Evolutionary conservation across 2,888 invertebrate genomes (phyloP).

Genomic region (Chouioia cunea): DNA sequence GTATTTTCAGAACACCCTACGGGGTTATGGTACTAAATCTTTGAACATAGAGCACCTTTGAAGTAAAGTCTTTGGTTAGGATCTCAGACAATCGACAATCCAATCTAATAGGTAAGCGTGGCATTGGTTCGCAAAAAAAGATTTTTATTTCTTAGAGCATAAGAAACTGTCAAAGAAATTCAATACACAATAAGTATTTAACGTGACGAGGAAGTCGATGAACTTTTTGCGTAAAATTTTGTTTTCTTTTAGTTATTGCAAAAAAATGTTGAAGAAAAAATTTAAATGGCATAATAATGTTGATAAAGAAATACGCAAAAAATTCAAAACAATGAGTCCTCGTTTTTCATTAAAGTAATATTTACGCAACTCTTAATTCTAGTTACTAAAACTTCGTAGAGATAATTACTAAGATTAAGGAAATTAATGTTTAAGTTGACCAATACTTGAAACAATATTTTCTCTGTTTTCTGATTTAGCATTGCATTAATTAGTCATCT

Average conservation of each 20-base stretch:
- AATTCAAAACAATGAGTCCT: conserved; percentile 13
- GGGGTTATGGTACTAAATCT: conserved; percentile 58
- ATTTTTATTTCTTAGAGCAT: conserved; percentile 7
- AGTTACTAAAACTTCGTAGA: too few species aligned
- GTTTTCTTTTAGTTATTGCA: too few species aligned
- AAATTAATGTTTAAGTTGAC: conserved; percentile 34
- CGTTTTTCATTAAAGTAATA: too few species aligned
- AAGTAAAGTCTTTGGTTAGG: conserved; percentile 54
- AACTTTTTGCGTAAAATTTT: too few species aligned
- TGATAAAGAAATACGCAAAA: conserved; percentile 3
- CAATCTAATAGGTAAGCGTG: conserved; percentile 46
- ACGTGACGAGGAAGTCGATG: too few species aligned
- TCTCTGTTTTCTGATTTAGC: conserved; percentile 47
- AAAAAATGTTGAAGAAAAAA: too few species aligned
- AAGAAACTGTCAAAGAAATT: too few species aligned
- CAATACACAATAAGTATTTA: too few species aligned
- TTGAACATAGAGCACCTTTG: conserved; percentile 63
- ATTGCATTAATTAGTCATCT: conserved; percentile 45
- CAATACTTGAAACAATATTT: conserved; percentile 45
- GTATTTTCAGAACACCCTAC: conserved; percentile 63
- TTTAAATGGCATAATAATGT: not conserved
- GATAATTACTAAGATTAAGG: conserved; percentile 2
- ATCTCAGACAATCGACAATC: conserved; percentile 33
- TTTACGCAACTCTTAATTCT: too few species aligned
- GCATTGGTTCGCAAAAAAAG: conserved; percentile 18